Base-by-base conservation (phyloP, 2,113 vertebrate species). In the Ptilonorhynchus violaceus region DNA sequence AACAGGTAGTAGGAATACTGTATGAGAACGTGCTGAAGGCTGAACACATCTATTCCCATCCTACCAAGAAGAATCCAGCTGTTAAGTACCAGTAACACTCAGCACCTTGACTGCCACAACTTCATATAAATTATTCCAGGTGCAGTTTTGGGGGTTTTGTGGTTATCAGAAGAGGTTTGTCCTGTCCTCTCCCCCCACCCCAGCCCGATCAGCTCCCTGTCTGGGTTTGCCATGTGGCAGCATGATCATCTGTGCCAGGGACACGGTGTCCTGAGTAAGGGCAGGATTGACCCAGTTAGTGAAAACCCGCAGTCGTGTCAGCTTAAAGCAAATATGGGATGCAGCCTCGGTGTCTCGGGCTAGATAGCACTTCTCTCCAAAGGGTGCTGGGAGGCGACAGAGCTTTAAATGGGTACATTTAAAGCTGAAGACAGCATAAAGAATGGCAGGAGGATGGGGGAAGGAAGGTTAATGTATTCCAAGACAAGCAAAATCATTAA, bases 401-500 rank as follows among this genome's bases (percentile, higher is more conserved):
- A 89, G 83, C 83, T 93, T 81, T 67, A 78, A 66, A 85, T 9
- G 52, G 39, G 33, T 60, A 78, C 73, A 67, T 20, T 87, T 53
- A 75, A 66, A 92, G 89, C 79, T 93, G 60, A 91, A 92, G 76
- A 35, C 59, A 66, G 78, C 69, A 78, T 10, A 49, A 78, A 50
- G 68, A 80, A 83, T 13, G 41, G 59, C 53, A 94, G 58, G 53
- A 91, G 50, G 37, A 77, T 53, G 46, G 62, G 63, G 30, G 58
- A 78, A 89, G 59, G 87, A 91, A 94, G 63, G 85, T 92, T 93
- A 74, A 92, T 68, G n/a, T 67, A 84, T 84, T 81, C 83, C 31
- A 92, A 96, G 46, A 74, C 83, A 92, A 89, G 80, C 16, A 81
- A 80, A 91, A 85, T 74, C 72, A 87, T 86, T 91, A 84, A 89